A percentile compares a stretch with the other conserved stretches of the same genome.
Conservation (phyloP, 2,888 invertebrate genomes). For the Acleris emargana region DNA sequence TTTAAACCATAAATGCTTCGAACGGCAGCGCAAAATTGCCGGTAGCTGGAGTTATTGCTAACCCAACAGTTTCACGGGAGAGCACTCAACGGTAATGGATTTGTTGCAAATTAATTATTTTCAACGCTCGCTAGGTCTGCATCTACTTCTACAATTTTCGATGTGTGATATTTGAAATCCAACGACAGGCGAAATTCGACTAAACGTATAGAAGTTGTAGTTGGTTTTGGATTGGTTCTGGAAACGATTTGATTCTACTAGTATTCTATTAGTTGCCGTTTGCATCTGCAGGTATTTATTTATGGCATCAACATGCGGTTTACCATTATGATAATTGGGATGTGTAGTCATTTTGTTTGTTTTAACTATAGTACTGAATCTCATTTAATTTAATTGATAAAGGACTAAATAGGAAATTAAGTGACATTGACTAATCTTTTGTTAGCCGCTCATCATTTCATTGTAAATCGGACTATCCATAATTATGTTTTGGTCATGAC, state of each 20-base stretch:
- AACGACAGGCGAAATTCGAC: background rate
- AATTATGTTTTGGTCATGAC: too few relatives aligned
- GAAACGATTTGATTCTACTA: slow-evolving; percentile 4
- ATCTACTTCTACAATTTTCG: slow-evolving; percentile 61
- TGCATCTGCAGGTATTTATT: slow-evolving; percentile 14
- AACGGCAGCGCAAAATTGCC: slow-evolving; percentile 9
- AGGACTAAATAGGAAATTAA: too few relatives aligned
- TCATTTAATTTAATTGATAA: too few relatives aligned
- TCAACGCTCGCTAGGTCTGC: slow-evolving; percentile 51
- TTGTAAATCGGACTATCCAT: too few relatives aligned
- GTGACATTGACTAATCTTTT: too few relatives aligned
- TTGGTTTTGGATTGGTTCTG: too few relatives aligned
- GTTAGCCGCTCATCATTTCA: too few relatives aligned
- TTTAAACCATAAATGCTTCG: slow-evolving; percentile 1
- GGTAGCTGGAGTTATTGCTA: slow-evolving; percentile 51
- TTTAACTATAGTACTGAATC: background rate
- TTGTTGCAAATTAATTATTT: slow-evolving; percentile 72
- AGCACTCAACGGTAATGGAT: slow-evolving; percentile 68
- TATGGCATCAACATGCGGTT: background rate
- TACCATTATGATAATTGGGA: slow-evolving; percentile 8
- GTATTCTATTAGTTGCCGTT: slow-evolving; percentile 20
- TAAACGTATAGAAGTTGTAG: background rate
- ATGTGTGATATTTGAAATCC: slow-evolving; percentile 27
- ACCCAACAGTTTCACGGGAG: slow-evolving; percentile 57
- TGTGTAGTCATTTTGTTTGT: background rate